phyloP scores from a whole-genome alignment of 2,113 vertebrate species.

The Pelvicachromis taeniatus region DNA sequence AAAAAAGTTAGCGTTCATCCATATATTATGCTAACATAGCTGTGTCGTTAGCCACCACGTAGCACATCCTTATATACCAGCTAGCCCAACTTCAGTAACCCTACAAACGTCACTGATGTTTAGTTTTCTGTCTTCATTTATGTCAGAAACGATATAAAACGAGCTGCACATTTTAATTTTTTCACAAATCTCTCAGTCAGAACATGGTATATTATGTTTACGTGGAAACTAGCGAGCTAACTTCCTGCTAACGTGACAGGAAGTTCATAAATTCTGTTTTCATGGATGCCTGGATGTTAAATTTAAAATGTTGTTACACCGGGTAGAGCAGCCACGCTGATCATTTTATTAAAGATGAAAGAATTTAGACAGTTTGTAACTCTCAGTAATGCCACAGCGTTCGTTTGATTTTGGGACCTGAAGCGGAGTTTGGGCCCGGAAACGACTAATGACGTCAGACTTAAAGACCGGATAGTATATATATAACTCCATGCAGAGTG shows the following conservation, averaged over 20 bases:
- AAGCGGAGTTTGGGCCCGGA: background rate
- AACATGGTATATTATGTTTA: background rate
- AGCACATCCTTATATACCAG: background rate
- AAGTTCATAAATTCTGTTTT: background rate
- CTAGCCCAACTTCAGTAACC: background rate
- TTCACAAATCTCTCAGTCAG: background rate
- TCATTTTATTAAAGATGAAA: background rate
- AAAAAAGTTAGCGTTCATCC: background rate
- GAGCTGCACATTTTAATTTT: accelerated
- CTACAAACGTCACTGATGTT: background rate
- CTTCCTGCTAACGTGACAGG: background rate
- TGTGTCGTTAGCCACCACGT: background rate
- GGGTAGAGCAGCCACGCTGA: background rate
- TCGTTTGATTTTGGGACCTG: background rate
- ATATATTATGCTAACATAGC: background rate
- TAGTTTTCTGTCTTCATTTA: background rate
- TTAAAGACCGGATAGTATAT: background rate
- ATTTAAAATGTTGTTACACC: background rate
- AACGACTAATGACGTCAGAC: background rate
- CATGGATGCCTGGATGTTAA: background rate
- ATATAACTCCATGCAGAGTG: background rate
- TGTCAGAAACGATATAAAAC: no score
- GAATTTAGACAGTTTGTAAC: background rate
- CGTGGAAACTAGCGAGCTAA: background rate
- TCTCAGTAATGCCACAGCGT: background rate